phyloP scores from a whole-genome alignment of 2,113 vertebrate species.

The Hippocampus zosterae region DNA sequence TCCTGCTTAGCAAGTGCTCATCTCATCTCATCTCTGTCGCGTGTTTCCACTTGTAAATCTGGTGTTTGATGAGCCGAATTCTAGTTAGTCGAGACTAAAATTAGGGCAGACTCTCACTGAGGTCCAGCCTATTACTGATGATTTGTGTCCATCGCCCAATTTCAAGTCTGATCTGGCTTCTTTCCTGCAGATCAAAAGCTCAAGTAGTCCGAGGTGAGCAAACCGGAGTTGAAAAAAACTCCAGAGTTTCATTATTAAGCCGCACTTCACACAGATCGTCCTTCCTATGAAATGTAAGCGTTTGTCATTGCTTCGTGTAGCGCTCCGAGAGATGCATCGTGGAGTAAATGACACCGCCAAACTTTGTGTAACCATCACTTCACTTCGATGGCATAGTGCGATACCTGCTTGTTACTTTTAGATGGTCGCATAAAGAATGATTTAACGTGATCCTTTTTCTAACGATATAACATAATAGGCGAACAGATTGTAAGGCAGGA shows the following conservation, averaged over 20 bases:
- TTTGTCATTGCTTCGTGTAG: slow-evolving; percentile 51
- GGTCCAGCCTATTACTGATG: background rate
- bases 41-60: background rate
- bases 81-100: background rate
- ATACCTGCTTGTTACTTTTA: slow-evolving; percentile 7
- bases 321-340: slow-evolving; percentile 21
- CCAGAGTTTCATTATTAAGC: slow-evolving; percentile 18
- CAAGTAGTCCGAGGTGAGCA: background rate
- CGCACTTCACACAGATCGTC: slow-evolving; percentile 26
- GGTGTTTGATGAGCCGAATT: background rate
- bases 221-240: background rate
- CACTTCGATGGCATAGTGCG: background rate
- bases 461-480: slow-evolving; percentile 16
- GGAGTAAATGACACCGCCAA: slow-evolving; percentile 48
- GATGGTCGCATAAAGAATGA: background rate
- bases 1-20: background rate
- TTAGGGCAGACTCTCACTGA: background rate
- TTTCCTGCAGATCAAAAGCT: slow-evolving; percentile 7
- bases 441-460: background rate
- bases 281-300: slow-evolving; percentile 27
- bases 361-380: slow-evolving; percentile 44
- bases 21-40: background rate
- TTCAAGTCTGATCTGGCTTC: slow-evolving; percentile 1
- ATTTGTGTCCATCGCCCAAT: background rate
- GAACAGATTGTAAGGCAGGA: background rate